A percentile compares a stretch with the other conserved stretches of the same genome.
Conservation (phyloP, 2,797 vertebrate species). For the Muscicapa striata region DNA sequence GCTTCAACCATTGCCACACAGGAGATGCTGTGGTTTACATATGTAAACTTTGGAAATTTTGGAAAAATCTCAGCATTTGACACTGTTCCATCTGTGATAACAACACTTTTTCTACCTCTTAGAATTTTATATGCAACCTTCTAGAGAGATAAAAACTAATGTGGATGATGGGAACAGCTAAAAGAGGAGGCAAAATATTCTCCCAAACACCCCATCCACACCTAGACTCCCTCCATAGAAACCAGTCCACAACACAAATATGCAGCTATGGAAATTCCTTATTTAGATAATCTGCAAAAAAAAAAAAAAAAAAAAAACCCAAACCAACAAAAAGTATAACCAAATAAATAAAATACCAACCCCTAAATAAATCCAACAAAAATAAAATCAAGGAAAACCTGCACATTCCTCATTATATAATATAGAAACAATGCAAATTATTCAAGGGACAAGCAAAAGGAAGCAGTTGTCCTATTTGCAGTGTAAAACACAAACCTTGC, state of each 20-base stretch:
- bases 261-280: background rate
- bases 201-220: background rate
- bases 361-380: background rate
- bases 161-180: background rate
- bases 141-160: background rate
- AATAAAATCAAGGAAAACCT: background rate
- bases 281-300: background rate
- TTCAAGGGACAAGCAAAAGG: background rate
- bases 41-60: background rate
- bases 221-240: background rate
- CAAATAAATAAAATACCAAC: background rate
- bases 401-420: background rate
- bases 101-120: background rate
- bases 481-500: background rate
- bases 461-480: background rate
- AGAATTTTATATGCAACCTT: background rate
- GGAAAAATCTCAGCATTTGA: background rate
- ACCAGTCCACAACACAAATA: background rate
- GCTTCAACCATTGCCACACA: background rate
- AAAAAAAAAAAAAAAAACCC: background rate
- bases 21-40: background rate
- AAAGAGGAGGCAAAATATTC: background rate
- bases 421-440: background rate
- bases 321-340: background rate
- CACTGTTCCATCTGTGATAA: rapidly evolving